Conservation (phyloP, 2,113 vertebrate genomes). For the Chaenogobius annularis region DNA sequence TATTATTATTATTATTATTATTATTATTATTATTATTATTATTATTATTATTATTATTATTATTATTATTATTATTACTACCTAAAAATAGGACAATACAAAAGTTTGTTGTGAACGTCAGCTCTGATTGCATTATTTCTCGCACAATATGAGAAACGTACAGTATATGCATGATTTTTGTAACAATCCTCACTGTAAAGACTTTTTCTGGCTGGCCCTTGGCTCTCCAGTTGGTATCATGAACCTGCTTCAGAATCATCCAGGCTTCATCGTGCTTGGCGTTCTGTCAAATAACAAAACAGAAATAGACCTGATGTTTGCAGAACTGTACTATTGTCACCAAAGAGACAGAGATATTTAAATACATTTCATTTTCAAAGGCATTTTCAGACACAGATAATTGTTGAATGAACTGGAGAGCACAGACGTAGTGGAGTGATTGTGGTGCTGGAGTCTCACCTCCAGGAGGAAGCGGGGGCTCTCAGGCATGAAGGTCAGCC, state of each 20-base stretch:
- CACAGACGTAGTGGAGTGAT: not conserved
- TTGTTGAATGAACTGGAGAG: not conserved
- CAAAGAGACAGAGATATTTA: not conserved
- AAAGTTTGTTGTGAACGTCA: not conserved
- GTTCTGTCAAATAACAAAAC: constrained; percentile 72
- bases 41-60: no score
- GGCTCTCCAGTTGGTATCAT: constrained; percentile 95
- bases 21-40: no score
- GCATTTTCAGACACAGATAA: not conserved
- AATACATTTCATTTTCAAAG: not conserved
- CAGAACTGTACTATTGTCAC: not conserved
- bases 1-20: no score
- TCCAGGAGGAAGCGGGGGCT: constrained; percentile 94
- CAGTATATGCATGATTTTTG: not conserved
- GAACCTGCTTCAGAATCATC: constrained; percentile 97
- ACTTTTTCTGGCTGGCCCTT: constrained; percentile 93
- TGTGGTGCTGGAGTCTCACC: constrained; percentile 73
- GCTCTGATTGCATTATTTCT: not conserved
- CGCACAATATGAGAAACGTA: not conserved
- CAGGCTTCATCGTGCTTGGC: constrained; percentile 96
- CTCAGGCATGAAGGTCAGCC: constrained; percentile 93
- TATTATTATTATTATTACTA: no score
- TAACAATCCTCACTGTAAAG: constrained; percentile 85
- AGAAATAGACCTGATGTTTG: not conserved
- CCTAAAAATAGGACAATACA: not conserved